These are phyloP conservation scores for Aethes cnicana DNA, from an alignment of 2,888 invertebrate genomes.

Conservation along the genomic window DNA sequence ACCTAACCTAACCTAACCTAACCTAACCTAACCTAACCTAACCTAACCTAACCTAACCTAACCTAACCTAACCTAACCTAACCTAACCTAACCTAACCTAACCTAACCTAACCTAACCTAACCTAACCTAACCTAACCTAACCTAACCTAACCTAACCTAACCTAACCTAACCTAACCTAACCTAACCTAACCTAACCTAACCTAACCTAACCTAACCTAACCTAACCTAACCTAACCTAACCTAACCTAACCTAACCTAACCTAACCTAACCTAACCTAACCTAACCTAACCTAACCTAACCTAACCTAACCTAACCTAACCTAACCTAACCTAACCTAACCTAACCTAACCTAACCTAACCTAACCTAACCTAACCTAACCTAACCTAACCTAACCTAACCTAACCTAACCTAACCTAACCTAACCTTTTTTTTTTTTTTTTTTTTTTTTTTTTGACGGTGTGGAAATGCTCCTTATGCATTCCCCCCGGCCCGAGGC, in stretches of 20 bases:
- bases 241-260: neutral
- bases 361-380: conserved; percentile 8
- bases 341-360: conserved; percentile 28
- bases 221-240: neutral
- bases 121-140: neutral
- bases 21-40: neutral
- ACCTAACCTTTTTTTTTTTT: too few relatives aligned
- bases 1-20: neutral
- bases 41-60: neutral
- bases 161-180: neutral
- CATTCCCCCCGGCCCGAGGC: too few relatives aligned
- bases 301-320: neutral
- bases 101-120: neutral
- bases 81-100: neutral
- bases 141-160: neutral
- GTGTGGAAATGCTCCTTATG: too few relatives aligned
- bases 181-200: neutral
- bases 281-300: neutral
- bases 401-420: conserved; percentile 19
- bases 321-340: too few relatives aligned
- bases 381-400: conserved; percentile 18
- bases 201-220: neutral
- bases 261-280: neutral
- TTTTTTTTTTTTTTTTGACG: too few relatives aligned
- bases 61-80: neutral